A percentile compares a stretch with the other conserved stretches of the same genome.
Conservation (phyloP, 2,797 vertebrate genomes). For the Cirrhinus molitorella region DNA sequence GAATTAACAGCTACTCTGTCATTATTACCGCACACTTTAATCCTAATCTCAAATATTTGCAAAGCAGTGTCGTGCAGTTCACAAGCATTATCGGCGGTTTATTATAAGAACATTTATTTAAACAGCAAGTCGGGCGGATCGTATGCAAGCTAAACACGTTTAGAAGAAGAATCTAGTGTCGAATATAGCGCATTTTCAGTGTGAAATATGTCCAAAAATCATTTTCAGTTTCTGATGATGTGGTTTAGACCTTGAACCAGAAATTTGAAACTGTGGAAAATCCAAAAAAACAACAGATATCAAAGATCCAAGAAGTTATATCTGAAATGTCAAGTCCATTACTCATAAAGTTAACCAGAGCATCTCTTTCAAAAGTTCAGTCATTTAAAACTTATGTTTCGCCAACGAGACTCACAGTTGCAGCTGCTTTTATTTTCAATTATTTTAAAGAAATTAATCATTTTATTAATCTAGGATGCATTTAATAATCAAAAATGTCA, state of each 20-base stretch:
- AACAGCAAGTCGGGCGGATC: neutral
- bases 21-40: neutral
- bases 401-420: neutral
- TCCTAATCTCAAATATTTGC: conserved; percentile 7
- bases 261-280: neutral
- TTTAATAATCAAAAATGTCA: neutral
- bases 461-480: too few species aligned
- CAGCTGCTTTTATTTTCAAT: neutral
- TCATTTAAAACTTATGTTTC: neutral
- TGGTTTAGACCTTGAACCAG: neutral
- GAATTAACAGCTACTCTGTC: neutral
- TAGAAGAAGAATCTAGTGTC: too few species aligned
- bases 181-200: too few species aligned
- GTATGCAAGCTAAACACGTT: neutral
- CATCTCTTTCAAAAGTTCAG: neutral
- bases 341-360: neutral
- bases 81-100: neutral
- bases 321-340: neutral
- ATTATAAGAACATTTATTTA: neutral
- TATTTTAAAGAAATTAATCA: too few species aligned
- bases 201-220: neutral
- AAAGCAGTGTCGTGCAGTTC: neutral
- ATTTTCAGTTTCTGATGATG: neutral
- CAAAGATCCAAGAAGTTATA: neutral
- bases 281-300: neutral